Evolutionary conservation across 2,888 invertebrate species (phyloP).

Genomic region (Lepidocyrtinus sp.): DNA sequence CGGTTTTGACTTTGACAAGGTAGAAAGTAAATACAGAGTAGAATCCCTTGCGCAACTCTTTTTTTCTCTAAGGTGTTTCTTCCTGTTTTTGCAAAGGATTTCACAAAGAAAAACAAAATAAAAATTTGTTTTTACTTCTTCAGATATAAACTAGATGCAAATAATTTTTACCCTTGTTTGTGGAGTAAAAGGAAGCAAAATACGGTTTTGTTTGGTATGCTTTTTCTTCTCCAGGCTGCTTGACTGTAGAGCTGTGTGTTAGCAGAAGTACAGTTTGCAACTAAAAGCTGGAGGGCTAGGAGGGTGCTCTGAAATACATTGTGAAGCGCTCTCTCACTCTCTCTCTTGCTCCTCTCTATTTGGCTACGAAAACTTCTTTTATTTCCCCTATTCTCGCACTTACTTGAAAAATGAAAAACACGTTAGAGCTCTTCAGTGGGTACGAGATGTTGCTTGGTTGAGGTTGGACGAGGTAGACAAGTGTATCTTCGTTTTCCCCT

Average conservation of each 20-base stretch:
- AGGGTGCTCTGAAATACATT: constrained; percentile 63
- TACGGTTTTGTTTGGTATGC: background rate
- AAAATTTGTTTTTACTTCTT: background rate
- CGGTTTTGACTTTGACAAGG: constrained; percentile 1
- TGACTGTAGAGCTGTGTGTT: background rate
- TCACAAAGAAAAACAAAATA: constrained; percentile 20
- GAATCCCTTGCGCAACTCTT: background rate
- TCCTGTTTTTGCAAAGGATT: background rate
- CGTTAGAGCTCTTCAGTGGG: background rate
- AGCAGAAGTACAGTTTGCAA: constrained; percentile 55
- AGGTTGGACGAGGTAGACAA: constrained; percentile 16
- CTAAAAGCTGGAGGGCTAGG: constrained; percentile 67
- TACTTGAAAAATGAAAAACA: background rate
- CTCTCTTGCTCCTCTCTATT: constrained; percentile 8
- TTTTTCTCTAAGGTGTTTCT: constrained; percentile 30
- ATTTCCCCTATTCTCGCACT: constrained; percentile 1
- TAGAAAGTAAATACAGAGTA: background rate
- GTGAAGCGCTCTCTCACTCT: background rate
- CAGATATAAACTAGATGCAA: background rate
- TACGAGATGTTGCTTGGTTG: background rate
- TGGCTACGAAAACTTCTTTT: background rate
- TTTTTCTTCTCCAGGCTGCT: background rate
- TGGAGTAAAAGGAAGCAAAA: background rate
- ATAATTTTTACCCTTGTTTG: constrained; percentile 4
- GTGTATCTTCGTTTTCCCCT: constrained; percentile 49